Evolutionary conservation across 2,888 invertebrate genomes (phyloP).

Genomic region (Lycia hirtaria): DNA sequence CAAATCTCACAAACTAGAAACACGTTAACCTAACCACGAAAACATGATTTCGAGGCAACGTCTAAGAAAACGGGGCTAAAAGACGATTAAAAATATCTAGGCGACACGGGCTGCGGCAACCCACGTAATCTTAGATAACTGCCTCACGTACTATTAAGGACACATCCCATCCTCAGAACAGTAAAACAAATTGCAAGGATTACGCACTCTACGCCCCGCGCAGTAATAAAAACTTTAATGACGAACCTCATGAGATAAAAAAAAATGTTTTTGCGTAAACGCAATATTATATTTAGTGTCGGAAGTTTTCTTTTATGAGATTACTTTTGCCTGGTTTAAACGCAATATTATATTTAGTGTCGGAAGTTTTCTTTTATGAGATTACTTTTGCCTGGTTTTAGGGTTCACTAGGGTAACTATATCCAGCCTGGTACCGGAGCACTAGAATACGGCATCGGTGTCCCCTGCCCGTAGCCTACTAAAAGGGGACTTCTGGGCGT

Average conservation of each 20-base stretch:
- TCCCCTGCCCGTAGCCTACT: no score
- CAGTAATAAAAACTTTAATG: slow-evolving; percentile 65
- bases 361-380: not conserved
- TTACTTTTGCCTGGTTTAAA: no score
- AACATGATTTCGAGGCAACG: slow-evolving; percentile 1
- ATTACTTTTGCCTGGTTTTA: not conserved
- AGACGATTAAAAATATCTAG: slow-evolving; percentile 49
- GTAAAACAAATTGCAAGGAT: slow-evolving; percentile 77
- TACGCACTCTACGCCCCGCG: slow-evolving; percentile 58
- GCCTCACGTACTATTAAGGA: slow-evolving; percentile 73
- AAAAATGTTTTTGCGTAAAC: slow-evolving; percentile 43
- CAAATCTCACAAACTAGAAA: slow-evolving; percentile 3
- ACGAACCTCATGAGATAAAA: slow-evolving; percentile 54
- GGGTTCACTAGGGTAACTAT: not conserved
- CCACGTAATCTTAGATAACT: slow-evolving; percentile 66
- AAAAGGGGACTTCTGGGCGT: no score
- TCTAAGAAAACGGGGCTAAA: slow-evolving; percentile 12
- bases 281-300: slow-evolving; percentile 38
- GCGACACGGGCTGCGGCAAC: slow-evolving; percentile 42
- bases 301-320: slow-evolving; percentile 34
- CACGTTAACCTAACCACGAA: not conserved
- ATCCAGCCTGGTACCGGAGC: not conserved
- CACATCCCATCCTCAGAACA: slow-evolving; percentile 62
- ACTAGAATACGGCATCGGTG: no score
- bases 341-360: no score